A percentile compares a stretch with the other conserved stretches of the same genome.
These are phyloP conservation scores for Melanotaenia parkinsoni DNA, from an alignment of 2,797 vertebrate genomes.

Conservation along the genomic window DNA sequence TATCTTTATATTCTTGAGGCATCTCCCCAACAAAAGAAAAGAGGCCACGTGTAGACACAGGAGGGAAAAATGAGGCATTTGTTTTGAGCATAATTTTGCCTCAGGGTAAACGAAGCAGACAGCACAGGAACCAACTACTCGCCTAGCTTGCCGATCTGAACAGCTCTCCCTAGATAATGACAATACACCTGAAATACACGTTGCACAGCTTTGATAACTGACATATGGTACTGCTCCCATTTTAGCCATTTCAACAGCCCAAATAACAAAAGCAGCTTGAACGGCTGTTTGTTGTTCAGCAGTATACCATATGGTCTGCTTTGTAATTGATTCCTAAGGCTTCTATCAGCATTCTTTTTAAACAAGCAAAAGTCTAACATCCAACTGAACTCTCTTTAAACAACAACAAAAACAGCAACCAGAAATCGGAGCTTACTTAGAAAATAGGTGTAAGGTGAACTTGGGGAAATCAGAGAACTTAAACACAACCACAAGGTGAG, in stretches of 20 bases:
- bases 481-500: conserved; percentile 34
- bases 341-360: conserved; percentile 22
- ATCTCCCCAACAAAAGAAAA: conserved; percentile 19
- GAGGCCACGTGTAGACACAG: conserved; percentile 5
- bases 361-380: conserved; percentile 8
- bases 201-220: conserved; percentile 47
- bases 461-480: neutral
- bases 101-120: conserved; percentile 51
- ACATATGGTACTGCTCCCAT: conserved; percentile 37
- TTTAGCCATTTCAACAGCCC: conserved; percentile 35
- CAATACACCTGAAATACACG: conserved; percentile 55
- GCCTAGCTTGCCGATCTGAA: conserved; percentile 49
- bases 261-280: conserved; percentile 47
- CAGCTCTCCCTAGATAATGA: conserved; percentile 73
- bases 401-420: conserved; percentile 6
- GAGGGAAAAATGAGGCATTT: conserved; percentile 40
- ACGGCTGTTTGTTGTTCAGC: conserved; percentile 36
- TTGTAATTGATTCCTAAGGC: conserved; percentile 30
- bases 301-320: conserved; percentile 51
- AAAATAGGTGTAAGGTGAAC: conserved; percentile 19
- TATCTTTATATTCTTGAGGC: conserved; percentile 7
- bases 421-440: conserved; percentile 1
- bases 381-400: conserved; percentile 11
- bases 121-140: conserved; percentile 22
- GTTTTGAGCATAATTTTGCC: conserved; percentile 53